Percentiles rank a stretch among this genome's conserved stretches.
These are phyloP conservation scores for Araneus ventricosus DNA, from an alignment of 1,140 invertebrate genomes.

Conservation along the genomic window DNA sequence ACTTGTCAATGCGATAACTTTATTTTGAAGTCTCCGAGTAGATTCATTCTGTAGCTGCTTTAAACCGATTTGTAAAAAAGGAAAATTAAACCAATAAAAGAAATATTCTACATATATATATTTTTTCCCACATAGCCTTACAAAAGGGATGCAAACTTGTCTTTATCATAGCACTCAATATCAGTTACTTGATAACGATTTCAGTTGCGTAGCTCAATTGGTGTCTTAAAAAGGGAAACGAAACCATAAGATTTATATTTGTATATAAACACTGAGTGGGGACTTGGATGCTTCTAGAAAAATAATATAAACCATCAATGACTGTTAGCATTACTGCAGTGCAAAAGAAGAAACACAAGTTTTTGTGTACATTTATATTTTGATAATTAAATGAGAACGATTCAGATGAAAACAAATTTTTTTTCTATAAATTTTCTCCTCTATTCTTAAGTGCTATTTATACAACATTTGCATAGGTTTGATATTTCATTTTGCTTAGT, in stretches of 20 bases:
- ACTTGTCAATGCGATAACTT: not conserved
- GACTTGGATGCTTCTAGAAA: not conserved
- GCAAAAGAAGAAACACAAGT: not conserved
- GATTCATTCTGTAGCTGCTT: not conserved
- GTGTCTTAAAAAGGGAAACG: not conserved
- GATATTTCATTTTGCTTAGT: slow-evolving; percentile 31
- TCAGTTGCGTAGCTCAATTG: not conserved
- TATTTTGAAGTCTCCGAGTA: not conserved
- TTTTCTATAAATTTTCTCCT: not conserved
- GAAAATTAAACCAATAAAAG: not conserved
- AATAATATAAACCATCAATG: not conserved
- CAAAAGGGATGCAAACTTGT: not conserved
- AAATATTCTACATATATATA: not conserved
- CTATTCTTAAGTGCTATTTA: not conserved
- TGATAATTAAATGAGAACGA: slow-evolving; percentile 3
- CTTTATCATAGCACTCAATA: slow-evolving; percentile 8
- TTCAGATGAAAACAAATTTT: not conserved
- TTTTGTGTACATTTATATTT: slow-evolving; percentile 20
- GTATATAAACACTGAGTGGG: not conserved
- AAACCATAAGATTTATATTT: not conserved
- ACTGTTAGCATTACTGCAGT: not conserved
- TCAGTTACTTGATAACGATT: not conserved
- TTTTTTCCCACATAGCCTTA: not conserved
- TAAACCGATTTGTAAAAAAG: not conserved
- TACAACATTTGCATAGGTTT: not conserved